Evolutionary conservation across 1,140 invertebrate genomes (phyloP), one percentile per base, ranked within the genome.

Genomic region (Diprion similis): DNA sequence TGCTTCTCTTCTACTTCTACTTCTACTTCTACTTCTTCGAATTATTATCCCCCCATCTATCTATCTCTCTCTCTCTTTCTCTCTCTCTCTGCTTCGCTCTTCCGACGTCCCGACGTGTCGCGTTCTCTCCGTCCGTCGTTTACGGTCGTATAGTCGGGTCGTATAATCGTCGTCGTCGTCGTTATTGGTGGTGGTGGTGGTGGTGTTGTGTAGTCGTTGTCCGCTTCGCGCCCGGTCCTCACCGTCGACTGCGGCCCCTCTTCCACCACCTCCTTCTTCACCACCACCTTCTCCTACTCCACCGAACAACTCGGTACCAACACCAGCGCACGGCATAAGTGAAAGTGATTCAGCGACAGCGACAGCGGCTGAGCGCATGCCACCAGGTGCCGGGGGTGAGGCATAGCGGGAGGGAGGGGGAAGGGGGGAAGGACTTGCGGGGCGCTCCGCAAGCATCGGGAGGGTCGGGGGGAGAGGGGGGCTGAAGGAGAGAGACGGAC

Each of bases 331-430:
- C 83, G 81, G 82, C 79, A 83, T 84, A 87, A 88, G 86, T 88
- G 86, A 88, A 88, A 88, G 86, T 88, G 86, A 87, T 87, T 87
- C 82, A 81, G 82, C 82, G 10, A 59, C 51, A 59, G 51, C 51
- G 51, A 79, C 81, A 64, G 78, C 81, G 85, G 82, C 83, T 83
- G 81, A 84, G 82, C 85, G 86, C 88, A 79, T 78, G 79, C 78
- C 79, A 89, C 87, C 89, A 86, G 80, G 83, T 86, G 82, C 87
- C 85, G 80, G 81, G 46, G 66, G 46, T 19, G 59, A 47, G 59
- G 13, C 68, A 71, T 45, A 45, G 8, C n/a, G 46, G 15, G 24
- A 17, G 65, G 45, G 11, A 45, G 65, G 13, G 37, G n/a, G 68
- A 45, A 24, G 66, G 64, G 64, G 51, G 59, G 19, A 73, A 84